phyloP scores from a whole-genome alignment of 35 echinoderm and acorn worm genomes.

The Ophiothrix spiculata region DNA sequence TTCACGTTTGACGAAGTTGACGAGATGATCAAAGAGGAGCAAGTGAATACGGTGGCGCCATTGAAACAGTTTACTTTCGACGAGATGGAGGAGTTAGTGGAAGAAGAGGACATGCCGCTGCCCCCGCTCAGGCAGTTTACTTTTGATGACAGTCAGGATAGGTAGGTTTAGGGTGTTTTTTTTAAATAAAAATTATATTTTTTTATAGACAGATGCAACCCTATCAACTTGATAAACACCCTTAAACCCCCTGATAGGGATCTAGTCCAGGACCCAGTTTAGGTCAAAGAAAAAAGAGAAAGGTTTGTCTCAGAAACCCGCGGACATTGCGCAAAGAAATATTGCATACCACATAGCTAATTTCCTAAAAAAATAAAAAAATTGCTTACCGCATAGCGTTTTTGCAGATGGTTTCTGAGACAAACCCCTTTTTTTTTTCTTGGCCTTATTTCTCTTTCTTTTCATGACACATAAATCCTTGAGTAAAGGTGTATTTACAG shows the following conservation, averaged over 20 bases:
- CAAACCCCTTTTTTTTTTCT: too few species aligned
- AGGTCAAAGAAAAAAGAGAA: too few species aligned
- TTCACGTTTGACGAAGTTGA: background rate
- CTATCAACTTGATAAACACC: background rate
- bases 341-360: background rate
- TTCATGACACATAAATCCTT: too few species aligned
- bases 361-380: too few species aligned
- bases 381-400: too few species aligned
- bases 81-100: background rate
- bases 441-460: too few species aligned
- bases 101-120: background rate
- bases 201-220: background rate
- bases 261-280: too few species aligned
- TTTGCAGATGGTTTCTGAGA: too few species aligned
- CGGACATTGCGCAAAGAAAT: background rate
- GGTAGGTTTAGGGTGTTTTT: background rate
- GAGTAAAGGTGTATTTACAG: too few species aligned
- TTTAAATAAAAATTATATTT: background rate
- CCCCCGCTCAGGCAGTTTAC: background rate
- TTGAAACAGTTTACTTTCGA: background rate
- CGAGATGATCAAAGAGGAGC: background rate
- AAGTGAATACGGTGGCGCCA: background rate
- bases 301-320: too few species aligned
- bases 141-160: background rate
- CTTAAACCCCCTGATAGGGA: background rate